Conservation (phyloP, 2,113 vertebrate genomes). For the Daboia siamensis region DNA sequence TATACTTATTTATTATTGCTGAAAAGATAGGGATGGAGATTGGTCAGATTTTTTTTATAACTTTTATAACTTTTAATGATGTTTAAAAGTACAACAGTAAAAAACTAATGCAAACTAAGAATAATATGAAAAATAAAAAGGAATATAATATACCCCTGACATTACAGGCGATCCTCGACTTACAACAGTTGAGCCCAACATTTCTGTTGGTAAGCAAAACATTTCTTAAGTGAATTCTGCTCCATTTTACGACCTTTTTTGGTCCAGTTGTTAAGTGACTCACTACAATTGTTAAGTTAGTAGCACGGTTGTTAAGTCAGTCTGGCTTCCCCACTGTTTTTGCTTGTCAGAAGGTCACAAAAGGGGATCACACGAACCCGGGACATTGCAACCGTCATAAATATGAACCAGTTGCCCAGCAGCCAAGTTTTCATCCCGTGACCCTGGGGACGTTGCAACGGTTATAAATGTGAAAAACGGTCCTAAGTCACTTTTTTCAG, state of each 20-base stretch:
- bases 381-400: neutral
- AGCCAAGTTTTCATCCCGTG: no score
- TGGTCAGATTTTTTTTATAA: neutral
- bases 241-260: neutral
- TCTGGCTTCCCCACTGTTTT: neutral
- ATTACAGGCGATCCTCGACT: neutral
- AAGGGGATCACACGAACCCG: neutral
- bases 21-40: neutral
- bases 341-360: neutral
- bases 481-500: neutral
- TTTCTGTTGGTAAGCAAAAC: neutral
- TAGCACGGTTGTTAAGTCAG: neutral
- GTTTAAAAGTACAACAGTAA: no score
- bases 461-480: neutral
- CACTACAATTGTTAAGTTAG: neutral
- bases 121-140: neutral
- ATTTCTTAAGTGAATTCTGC: neutral
- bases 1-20: no score
- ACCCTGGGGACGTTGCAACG: neutral
- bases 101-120: no score
- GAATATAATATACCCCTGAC: no score
- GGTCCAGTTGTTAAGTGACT: neutral
- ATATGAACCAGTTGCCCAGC: neutral
- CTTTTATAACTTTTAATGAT: no score
- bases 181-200: neutral